Base-by-base conservation (phyloP, 1,140 invertebrate species). In the Trichonephila inaurata region DNA sequence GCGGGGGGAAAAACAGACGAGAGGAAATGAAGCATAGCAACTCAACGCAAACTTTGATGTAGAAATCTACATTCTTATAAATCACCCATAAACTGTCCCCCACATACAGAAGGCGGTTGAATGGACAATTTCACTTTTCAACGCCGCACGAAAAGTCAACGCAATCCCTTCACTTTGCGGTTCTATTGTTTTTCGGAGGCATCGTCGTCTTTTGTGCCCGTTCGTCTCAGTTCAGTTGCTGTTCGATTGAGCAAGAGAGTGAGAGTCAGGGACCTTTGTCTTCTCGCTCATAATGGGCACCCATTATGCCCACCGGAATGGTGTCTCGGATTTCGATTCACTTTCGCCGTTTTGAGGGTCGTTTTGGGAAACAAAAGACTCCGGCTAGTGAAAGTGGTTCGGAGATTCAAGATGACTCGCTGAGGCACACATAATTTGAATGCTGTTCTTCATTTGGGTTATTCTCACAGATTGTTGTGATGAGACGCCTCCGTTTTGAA, bases 261-360 rank as follows among this genome's bases (percentile, higher is more conserved):
- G 51, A 5, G 10, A 10, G 18, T 77, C 33, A 28, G 72, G 33
- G 24, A 77, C 28, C 28, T 28, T 33, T 77, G 72, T 77, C 72
- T 77, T 40, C 18, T 40, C 24, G 33, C 28, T 40, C 28, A 77
- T 77, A 77, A 77, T 77, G 72, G 72, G 33, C 28, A 40, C 72
- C 12, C 33, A 77, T 77, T 77, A 77, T 77, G 14, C 28, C 3
- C 28, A 40, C 66, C 12, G 66, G 66, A 69, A 69, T 69, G n/a
- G 66, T 77, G 72, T 28, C 72, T 77, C 28, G 66, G 66, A 51
- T 51, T 51, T 51, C 62, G 62, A 64, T 77, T 77, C 72, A 77
- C 72, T 77, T 77, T 77, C 72, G 12, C 72, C 28, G 16, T 40
- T n/a, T 77, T 77, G 28, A 40, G 72, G 72, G 72, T 77, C 72